phyloP scores from a whole-genome alignment of 1,140 invertebrate species.

The Sesamia nonagrioides region DNA sequence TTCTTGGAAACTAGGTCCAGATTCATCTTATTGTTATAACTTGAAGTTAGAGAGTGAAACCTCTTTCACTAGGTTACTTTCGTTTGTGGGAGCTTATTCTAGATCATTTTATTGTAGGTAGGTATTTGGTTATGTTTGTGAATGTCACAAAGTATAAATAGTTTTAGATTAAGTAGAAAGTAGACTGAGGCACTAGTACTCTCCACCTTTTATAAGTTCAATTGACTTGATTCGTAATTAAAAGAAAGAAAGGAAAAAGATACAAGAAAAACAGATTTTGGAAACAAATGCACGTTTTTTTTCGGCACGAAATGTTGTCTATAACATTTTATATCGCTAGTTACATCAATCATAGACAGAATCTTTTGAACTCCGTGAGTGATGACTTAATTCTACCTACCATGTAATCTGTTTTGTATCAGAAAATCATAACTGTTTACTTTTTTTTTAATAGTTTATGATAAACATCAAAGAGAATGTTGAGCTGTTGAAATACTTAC shows the following conservation, averaged over 20 bases:
- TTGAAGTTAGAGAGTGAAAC: slow-evolving; percentile 47
- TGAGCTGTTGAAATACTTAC: no score
- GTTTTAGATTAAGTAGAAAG: background rate
- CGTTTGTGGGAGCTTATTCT: slow-evolving; percentile 38
- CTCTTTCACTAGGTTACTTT: slow-evolving; percentile 48
- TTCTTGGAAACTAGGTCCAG: slow-evolving; percentile 30
- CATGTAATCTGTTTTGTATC: background rate
- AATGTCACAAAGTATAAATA: background rate
- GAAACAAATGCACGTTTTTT: no score
- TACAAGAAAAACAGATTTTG: no score
- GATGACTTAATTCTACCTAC: no score
- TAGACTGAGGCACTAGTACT: no score
- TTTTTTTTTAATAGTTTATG: background rate
- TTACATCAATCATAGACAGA: no score
- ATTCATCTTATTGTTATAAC: slow-evolving; percentile 47
- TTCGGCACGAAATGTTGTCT: no score
- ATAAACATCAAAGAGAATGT: background rate
- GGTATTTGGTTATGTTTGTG: background rate
- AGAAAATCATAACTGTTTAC: background rate
- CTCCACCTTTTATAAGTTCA: no score
- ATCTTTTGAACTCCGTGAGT: no score
- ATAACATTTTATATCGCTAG: no score
- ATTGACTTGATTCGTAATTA: no score
- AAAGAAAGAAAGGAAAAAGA: no score
- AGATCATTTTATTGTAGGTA: slow-evolving; percentile 39